phyloP scores from a whole-genome alignment of 1,140 invertebrate genomes.

The Drosophila mauritiana region DNA sequence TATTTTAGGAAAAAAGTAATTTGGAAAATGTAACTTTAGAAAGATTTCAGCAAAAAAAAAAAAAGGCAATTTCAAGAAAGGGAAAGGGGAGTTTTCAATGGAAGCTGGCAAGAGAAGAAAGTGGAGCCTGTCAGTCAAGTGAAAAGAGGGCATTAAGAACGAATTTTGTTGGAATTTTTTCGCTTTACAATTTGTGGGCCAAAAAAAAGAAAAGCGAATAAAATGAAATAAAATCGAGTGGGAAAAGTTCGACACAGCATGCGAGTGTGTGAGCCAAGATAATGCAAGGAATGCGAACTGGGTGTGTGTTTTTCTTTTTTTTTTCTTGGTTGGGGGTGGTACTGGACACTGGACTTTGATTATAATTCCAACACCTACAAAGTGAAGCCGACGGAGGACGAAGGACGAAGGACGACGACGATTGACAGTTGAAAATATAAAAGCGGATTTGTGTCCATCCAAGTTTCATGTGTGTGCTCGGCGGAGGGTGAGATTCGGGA shows the following conservation, averaged over 20 bases:
- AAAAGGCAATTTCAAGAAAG: neutral
- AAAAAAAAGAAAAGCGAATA: slow-evolving; percentile 23
- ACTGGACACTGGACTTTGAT: slow-evolving; percentile 64
- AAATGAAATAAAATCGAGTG: slow-evolving; percentile 51
- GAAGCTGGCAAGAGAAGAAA: neutral
- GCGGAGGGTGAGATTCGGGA: slow-evolving; percentile 9
- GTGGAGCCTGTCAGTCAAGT: slow-evolving; percentile 65
- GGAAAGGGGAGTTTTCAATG: slow-evolving; percentile 2
- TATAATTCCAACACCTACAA: slow-evolving; percentile 80
- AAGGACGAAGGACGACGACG: slow-evolving; percentile 36
- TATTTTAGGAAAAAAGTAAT: slow-evolving; percentile 54
- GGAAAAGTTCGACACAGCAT: slow-evolving; percentile 15
- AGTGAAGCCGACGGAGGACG: slow-evolving; percentile 8
- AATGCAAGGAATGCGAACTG: slow-evolving; percentile 44
- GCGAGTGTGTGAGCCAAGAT: slow-evolving; percentile 29
- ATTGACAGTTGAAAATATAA: slow-evolving; percentile 82
- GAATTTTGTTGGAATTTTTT: slow-evolving; percentile 80
- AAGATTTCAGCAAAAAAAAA: slow-evolving; percentile 72
- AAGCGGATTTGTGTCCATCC: slow-evolving; percentile 77
- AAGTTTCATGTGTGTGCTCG: slow-evolving; percentile 19
- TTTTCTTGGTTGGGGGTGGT: neutral
- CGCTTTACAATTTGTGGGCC: slow-evolving; percentile 73
- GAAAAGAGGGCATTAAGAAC: slow-evolving; percentile 70
- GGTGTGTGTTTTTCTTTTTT: neutral
- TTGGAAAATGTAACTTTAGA: slow-evolving; percentile 60